Evolutionary conservation across 2,888 invertebrate species (phyloP).

Genomic region (Parnassius glacialis): DNA sequence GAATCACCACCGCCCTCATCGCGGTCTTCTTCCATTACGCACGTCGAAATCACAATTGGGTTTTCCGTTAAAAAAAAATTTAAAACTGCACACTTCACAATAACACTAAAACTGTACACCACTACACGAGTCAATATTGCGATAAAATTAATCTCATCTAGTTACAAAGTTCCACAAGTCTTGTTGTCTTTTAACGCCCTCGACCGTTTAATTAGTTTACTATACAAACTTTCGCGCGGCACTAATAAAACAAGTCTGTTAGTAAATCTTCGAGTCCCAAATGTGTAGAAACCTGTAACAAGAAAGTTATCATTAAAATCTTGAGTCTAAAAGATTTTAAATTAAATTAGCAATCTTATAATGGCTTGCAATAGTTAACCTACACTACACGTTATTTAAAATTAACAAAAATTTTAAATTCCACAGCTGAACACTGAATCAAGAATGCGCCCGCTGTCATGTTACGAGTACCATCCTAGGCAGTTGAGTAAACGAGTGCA

Average conservation of each 20-base stretch:
- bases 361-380: too few relatives aligned
- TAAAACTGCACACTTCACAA: slow-evolving; percentile 5
- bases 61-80: not conserved
- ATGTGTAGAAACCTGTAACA: slow-evolving; percentile 17
- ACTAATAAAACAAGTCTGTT: slow-evolving; percentile 5
- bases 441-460: too few relatives aligned
- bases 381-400: too few relatives aligned
- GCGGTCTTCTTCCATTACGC: slow-evolving; percentile 68
- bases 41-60: slow-evolving; percentile 57
- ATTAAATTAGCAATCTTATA: too few relatives aligned
- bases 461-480: too few relatives aligned
- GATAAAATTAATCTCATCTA: not conserved
- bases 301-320: slow-evolving; percentile 3
- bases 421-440: too few relatives aligned
- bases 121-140: slow-evolving; percentile 4
- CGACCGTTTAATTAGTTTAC: slow-evolving; percentile 22
- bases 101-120: slow-evolving; percentile 4
- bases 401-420: too few relatives aligned
- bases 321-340: not conserved
- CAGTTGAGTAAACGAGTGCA: too few relatives aligned
- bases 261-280: not conserved
- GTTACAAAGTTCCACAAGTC: slow-evolving; percentile 14
- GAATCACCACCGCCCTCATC: slow-evolving; percentile 45
- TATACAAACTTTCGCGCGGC: slow-evolving; percentile 12
- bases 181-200: slow-evolving; percentile 10